These are phyloP conservation scores for Crioceris asparagi DNA, from an alignment of 2,888 invertebrate genomes.

Conservation along the genomic window DNA sequence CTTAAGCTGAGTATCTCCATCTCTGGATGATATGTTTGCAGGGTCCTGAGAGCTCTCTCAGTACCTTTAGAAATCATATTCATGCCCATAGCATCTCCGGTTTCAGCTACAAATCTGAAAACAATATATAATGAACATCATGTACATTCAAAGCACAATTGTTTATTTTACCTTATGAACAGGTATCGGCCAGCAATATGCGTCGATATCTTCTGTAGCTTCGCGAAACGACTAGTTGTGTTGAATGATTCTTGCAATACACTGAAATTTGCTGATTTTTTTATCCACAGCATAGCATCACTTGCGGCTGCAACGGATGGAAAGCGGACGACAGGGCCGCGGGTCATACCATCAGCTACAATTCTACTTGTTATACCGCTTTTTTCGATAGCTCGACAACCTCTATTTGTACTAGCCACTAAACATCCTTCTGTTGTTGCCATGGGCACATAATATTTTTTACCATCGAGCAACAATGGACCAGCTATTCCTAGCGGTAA, in stretches of 20 bases:
- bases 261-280: slow-evolving; percentile 61
- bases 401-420: slow-evolving; percentile 88
- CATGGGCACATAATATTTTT: slow-evolving; percentile 80
- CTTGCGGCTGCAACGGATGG: slow-evolving; percentile 62
- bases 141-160: not conserved
- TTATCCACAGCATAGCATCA: slow-evolving; percentile 72
- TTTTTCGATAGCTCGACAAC: slow-evolving; percentile 74
- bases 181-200: slow-evolving; percentile 78
- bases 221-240: slow-evolving; percentile 80
- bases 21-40: slow-evolving; percentile 65
- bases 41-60: slow-evolving; percentile 67
- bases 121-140: not conserved
- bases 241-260: slow-evolving; percentile 77
- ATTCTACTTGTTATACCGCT: slow-evolving; percentile 75
- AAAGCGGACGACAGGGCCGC: slow-evolving; percentile 86
- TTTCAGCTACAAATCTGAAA: slow-evolving; percentile 37
- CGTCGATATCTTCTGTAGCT: slow-evolving; percentile 66
- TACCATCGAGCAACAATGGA: slow-evolving; percentile 75
- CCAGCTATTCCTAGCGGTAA: slow-evolving; percentile 93
- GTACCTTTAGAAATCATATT: slow-evolving; percentile 97
- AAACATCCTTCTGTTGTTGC: slow-evolving; percentile 97
- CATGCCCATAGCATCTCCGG: slow-evolving; percentile 99
- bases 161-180: slow-evolving; percentile 46
- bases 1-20: slow-evolving; percentile 88
- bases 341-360: slow-evolving; percentile 88